Conservation (phyloP, 30 jellyfish, hydroid and myxozoan genomes). For the Turritopsis rubra region DNA sequence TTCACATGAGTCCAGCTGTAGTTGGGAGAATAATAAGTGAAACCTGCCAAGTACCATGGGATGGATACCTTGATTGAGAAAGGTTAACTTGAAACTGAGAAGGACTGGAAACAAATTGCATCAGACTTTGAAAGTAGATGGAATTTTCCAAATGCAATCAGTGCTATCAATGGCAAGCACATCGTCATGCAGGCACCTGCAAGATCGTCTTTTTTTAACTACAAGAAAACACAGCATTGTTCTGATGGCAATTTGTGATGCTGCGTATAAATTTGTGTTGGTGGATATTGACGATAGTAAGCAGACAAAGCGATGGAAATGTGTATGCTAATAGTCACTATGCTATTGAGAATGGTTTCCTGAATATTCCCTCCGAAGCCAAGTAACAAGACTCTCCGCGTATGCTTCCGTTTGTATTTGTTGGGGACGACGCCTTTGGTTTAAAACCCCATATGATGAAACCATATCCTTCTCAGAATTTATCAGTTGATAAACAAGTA, state of each 20-base stretch:
- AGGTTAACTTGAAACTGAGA: slow-evolving; percentile 4
- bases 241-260: slow-evolving; percentile 27
- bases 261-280: slow-evolving; percentile 17
- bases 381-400: slow-evolving; percentile 2
- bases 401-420: slow-evolving; percentile 41
- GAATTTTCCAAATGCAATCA: slow-evolving; percentile 32
- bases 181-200: slow-evolving; percentile 42
- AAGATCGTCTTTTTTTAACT: slow-evolving; percentile 24
- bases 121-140: slow-evolving; percentile 15
- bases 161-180: slow-evolving; percentile 41
- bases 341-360: slow-evolving; percentile 20
- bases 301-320: slow-evolving; percentile 37
- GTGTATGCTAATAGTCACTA: slow-evolving; percentile 27
- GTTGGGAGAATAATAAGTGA: slow-evolving; percentile 28
- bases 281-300: slow-evolving; percentile 38
- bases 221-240: slow-evolving; percentile 34
- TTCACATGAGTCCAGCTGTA: slow-evolving; percentile 32
- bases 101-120: slow-evolving; percentile 27
- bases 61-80: not conserved
- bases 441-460: slow-evolving; percentile 44
- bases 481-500: slow-evolving; percentile 25
- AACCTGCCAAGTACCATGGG: slow-evolving; percentile 15
- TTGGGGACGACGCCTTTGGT: slow-evolving; percentile 57
- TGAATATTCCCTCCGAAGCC: slow-evolving; percentile 27
- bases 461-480: slow-evolving; percentile 33